Base-by-base conservation (phyloP, 2,888 invertebrate species). In the Emmelina monodactyla region DNA sequence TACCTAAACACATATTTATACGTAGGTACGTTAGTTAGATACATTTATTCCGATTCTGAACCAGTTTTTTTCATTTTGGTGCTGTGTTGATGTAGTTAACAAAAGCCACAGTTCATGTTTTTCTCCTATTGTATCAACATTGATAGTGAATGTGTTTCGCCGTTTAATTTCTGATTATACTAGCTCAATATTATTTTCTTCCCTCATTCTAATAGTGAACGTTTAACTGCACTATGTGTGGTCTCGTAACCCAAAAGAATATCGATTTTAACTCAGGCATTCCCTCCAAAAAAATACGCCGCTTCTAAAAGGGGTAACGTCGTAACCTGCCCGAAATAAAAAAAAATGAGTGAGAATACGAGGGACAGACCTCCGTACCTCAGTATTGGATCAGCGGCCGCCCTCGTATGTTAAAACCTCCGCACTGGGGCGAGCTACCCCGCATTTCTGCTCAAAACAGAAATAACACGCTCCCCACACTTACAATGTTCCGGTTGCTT, bases 401-500 rank as follows among this genome's bases (percentile, higher is more conserved):
- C 72, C 70, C 73, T 63, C 60, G 63, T 49, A 48, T 47, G 48
- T 53, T 61, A 65, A 58, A 58, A 60, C 53, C 62, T 61, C 57
- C 59, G 60, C 53, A 13, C 29, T 54, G 67, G 69, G 72, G 70
- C 61, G 65, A 59, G 57, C 58, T 58, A 70, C 66, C 65, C 72
- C 62, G 64, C 73, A 73, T 75, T 63, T 70, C 58, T 57, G 55
- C 56, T 55, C 62, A 62, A 62, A 66, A 64, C 55, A 62, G 56
- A 58, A 67, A 62, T 56, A 61, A 55, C 55, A 39, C 53, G 53
- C 55, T 61, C 62, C 62, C 62, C 56, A 51, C 70, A 78, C 78
- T 79, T 79, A 78, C 78, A 62, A 73, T 79, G 71, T 75, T 79
- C 53, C 75, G 68, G 59, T 72, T 76, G 64, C 64, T 70, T 72